Conservation (phyloP, 1,140 invertebrate genomes). For the Diachasmimorpha longicaudata region DNA sequence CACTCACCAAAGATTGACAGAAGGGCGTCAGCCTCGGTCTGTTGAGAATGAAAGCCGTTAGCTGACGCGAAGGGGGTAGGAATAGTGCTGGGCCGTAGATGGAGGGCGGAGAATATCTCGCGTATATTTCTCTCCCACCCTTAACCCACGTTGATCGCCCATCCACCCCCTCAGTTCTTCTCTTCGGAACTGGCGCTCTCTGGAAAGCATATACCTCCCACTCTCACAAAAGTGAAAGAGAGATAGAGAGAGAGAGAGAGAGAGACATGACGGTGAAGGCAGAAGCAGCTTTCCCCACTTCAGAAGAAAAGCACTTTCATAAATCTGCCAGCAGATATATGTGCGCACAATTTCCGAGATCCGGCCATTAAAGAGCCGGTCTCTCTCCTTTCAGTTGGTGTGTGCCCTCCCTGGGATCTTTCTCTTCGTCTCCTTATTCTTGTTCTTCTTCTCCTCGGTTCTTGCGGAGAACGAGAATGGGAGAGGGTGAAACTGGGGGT, state of each 20-base stretch:
- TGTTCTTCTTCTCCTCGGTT: background rate
- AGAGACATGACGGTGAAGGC: conserved; percentile 18
- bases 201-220: background rate
- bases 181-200: background rate
- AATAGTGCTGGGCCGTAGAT: conserved; percentile 11
- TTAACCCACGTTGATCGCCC: conserved; percentile 8
- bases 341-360: conserved; percentile 86
- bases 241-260: conserved; percentile 23
- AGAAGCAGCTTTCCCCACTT: conserved; percentile 61
- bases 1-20: too few relatives aligned
- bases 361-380: conserved; percentile 77
- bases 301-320: conserved; percentile 78
- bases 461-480: background rate
- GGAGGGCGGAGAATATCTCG: conserved; percentile 33
- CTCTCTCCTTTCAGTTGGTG: conserved; percentile 39
- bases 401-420: conserved; percentile 24
- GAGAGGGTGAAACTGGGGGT: background rate
- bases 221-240: conserved; percentile 2
- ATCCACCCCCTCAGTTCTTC: conserved; percentile 14
- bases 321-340: conserved; percentile 86
- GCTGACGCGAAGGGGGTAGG: background rate
- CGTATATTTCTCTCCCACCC: conserved; percentile 17
- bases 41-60: background rate
- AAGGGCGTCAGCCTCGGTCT: background rate
- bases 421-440: conserved; percentile 16